A percentile compares a stretch with the other conserved stretches of the same genome.
These are phyloP conservation scores for Arenaria interpres DNA, from an alignment of 2,113 vertebrate genomes.

Conservation along the genomic window DNA sequence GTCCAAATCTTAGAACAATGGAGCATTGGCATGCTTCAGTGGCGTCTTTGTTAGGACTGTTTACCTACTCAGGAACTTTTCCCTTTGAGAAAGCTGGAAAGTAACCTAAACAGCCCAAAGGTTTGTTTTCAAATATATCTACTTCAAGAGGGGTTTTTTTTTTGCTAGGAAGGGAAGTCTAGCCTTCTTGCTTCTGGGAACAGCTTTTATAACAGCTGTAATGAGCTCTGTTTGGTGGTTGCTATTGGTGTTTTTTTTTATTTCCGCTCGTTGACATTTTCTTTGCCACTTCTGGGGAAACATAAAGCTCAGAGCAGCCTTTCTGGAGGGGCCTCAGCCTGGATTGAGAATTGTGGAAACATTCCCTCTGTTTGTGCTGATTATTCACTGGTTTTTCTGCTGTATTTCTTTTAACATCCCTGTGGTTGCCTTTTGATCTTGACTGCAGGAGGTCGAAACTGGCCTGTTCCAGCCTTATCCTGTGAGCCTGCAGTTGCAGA, in stretches of 20 bases:
- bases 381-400: not conserved
- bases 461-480: not conserved
- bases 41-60: not conserved
- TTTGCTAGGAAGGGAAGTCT: not conserved
- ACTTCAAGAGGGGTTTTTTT: not conserved
- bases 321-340: not conserved
- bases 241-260: not conserved
- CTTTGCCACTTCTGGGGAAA: not conserved
- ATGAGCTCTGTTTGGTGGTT: not conserved
- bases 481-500: not conserved
- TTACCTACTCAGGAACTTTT: slow-evolving; percentile 2
- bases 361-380: not conserved
- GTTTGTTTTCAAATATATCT: not conserved
- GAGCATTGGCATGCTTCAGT: not conserved
- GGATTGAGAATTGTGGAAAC: not conserved
- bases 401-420: not conserved
- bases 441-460: not conserved
- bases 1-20: not conserved
- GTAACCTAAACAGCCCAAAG: not conserved
- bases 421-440: slow-evolving; percentile 10
- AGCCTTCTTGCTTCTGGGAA: not conserved
- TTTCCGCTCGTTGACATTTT: not conserved
- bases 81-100: not conserved
- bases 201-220: not conserved
- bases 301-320: not conserved